A percentile compares a stretch with the other conserved stretches of the same genome.
Evolutionary conservation across 2,888 invertebrate species (phyloP).

Genomic region (Copidosoma aretas): DNA sequence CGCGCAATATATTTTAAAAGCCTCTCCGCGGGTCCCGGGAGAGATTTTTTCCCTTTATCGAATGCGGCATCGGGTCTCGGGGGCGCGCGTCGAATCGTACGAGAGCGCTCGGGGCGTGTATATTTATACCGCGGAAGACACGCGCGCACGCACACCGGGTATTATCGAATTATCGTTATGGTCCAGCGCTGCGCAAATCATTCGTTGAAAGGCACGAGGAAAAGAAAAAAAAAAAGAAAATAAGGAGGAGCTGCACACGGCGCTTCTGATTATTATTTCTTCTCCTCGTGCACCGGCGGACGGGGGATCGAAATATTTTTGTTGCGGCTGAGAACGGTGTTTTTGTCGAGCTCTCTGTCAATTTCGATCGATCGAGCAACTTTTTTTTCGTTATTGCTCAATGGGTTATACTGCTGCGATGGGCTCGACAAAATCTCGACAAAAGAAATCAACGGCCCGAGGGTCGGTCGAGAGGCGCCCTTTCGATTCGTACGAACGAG

Average conservation of each 20-base stretch:
- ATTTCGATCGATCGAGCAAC: too few species aligned
- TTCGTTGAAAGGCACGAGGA: constrained; percentile 4
- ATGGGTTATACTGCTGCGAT: too few species aligned
- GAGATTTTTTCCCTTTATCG: constrained; percentile 33
- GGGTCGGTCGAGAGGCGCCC: too few species aligned
- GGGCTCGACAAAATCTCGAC: too few species aligned
- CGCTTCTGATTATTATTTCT: constrained; percentile 39
- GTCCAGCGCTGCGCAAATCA: constrained; percentile 31
- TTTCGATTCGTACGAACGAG: too few species aligned
- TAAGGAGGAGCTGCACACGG: constrained; percentile 5
- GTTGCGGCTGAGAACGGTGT: constrained; percentile 14
- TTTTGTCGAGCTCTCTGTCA: too few species aligned
- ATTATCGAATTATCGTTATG: constrained; percentile 43
- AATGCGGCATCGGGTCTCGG: constrained; percentile 23
- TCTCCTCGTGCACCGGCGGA: constrained; percentile 23
- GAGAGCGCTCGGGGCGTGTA: constrained; percentile 24
- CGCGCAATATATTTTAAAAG: constrained; percentile 7
- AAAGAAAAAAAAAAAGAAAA: neutral
- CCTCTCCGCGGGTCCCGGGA: neutral
- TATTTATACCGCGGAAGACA: too few species aligned
- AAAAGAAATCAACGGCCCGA: too few species aligned
- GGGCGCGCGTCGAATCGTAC: constrained; percentile 35
- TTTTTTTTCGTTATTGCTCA: too few species aligned
- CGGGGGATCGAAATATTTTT: constrained; percentile 33
- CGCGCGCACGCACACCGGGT: constrained; percentile 19